Evolutionary conservation across 1,140 invertebrate genomes (phyloP), one percentile per base, ranked within the genome.

Genomic region (Cydia amplana): DNA sequence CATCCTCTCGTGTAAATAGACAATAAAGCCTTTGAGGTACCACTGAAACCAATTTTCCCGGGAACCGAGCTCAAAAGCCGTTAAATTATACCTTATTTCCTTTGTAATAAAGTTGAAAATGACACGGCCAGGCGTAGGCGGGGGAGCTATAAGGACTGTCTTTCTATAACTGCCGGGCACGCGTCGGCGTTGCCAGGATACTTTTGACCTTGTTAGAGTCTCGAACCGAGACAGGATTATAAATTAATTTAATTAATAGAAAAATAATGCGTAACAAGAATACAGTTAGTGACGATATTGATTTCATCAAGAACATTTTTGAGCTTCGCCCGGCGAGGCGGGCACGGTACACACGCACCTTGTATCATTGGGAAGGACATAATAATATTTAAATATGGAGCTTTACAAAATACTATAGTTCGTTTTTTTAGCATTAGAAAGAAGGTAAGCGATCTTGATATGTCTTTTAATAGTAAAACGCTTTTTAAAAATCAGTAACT

Each of bases 161-260:
- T 60, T 60, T 60, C 55, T 60, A 60, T 60, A 60, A 60, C 18
- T 60, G 55, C 20, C 20, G 9, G 55, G 55, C 55, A 60, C 55
- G 55, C 20, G 55, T n/a, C 20, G 18, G 7, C 18, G 55, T 60
- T 60, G 55, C 55, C 55, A 23, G 55, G 55, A 60, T 60, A 60
- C 55, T 60, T 23, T n/a, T 23, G 55, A n/a, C 55, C 55, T 60
- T 60, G 55, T 60, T 18, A 18, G 49, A 51, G 4, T 12, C 55
- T 60, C 20, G n/a, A 60, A 60, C 9, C 0, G 51, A n/a, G 46
- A 46, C 14, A 51, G 55, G 55, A 60, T 20, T 60, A 60, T 60
- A 60, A 60, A 60, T 60, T 60, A 7, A 60, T 60, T 60, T 23
- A 12, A 7, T 60, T 60, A 60, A 60, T 60, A 60, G 55, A 60